Conservation (phyloP, 2,888 invertebrate genomes). For the Kuschelorhynchus macadamiae region DNA sequence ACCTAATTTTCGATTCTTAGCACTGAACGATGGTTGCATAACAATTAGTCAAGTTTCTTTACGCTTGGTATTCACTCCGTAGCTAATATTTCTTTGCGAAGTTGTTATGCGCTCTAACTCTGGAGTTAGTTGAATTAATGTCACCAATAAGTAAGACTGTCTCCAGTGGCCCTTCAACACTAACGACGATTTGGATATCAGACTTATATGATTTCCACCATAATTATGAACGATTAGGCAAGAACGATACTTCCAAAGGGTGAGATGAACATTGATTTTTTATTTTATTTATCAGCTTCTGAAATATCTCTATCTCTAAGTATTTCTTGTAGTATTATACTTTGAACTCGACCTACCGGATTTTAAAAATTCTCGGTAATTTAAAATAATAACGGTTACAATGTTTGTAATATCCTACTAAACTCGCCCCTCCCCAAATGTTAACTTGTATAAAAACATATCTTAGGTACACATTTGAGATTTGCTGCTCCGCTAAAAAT, state of each 20-base stretch:
- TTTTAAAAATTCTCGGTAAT: too few species aligned
- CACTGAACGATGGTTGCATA: slow-evolving; percentile 10
- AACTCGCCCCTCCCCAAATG: slow-evolving; percentile 55
- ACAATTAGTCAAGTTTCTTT: background rate
- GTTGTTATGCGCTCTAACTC: slow-evolving; percentile 11
- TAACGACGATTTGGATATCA: slow-evolving; percentile 56
- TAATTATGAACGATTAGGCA: slow-evolving; percentile 55
- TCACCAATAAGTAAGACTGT: slow-evolving; percentile 9
- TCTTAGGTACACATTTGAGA: slow-evolving; percentile 48
- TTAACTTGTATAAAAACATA: slow-evolving; percentile 51
- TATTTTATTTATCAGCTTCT: slow-evolving; percentile 53
- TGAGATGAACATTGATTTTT: slow-evolving; percentile 47
- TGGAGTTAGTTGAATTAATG: slow-evolving; percentile 5
- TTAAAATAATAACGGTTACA: slow-evolving; percentile 29
- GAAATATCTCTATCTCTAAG: too few species aligned
- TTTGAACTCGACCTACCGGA: background rate
- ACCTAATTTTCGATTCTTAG: slow-evolving; percentile 9
- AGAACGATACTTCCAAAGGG: slow-evolving; percentile 26
- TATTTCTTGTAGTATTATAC: slow-evolving; percentile 46
- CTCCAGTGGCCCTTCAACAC: slow-evolving; percentile 35
- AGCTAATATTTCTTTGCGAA: slow-evolving; percentile 3
- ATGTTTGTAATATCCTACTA: slow-evolving; percentile 56
- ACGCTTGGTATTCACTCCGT: slow-evolving; percentile 8
- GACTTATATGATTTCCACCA: slow-evolving; percentile 55
- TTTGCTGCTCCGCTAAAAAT: slow-evolving; percentile 48